Percentiles rank a stretch among this genome's conserved stretches.
Evolutionary conservation across 2,113 vertebrate genomes (phyloP).

Genomic region (Neoarius graeffei): DNA sequence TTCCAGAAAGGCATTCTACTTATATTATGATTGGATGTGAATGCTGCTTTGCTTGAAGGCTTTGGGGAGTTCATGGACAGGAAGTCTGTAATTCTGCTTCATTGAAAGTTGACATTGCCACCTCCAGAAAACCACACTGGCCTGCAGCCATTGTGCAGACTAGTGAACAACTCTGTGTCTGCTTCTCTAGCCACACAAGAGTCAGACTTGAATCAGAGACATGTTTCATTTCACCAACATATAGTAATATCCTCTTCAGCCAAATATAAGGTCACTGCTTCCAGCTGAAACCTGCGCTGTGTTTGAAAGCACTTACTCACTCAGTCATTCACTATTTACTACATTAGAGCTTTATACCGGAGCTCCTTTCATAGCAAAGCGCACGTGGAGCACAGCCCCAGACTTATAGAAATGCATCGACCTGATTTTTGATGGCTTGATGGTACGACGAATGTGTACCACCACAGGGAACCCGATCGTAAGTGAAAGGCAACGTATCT

Average conservation of each 20-base stretch:
- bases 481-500: no score
- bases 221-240: conserved; percentile 10
- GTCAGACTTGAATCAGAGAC: conserved; percentile 28
- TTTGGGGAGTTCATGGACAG: conserved; percentile 52
- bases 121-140: conserved; percentile 45
- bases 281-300: neutral
- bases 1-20: conserved; percentile 39
- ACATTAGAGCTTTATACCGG: neutral
- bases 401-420: no score
- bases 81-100: conserved; percentile 54
- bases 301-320: neutral
- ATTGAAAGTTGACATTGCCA: conserved; percentile 52
- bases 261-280: neutral
- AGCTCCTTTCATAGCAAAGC: no score
- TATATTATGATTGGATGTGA: conserved; percentile 55
- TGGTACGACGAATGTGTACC: no score
- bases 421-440: no score
- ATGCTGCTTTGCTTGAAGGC: conserved; percentile 46
- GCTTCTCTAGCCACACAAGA: conserved; percentile 28
- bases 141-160: conserved; percentile 32
- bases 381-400: no score
- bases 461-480: no score
- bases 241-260: neutral
- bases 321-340: neutral
- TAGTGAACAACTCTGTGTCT: conserved; percentile 26